Base-by-base conservation (phyloP, 2,797 vertebrate species). In the Liasis olivaceus region DNA sequence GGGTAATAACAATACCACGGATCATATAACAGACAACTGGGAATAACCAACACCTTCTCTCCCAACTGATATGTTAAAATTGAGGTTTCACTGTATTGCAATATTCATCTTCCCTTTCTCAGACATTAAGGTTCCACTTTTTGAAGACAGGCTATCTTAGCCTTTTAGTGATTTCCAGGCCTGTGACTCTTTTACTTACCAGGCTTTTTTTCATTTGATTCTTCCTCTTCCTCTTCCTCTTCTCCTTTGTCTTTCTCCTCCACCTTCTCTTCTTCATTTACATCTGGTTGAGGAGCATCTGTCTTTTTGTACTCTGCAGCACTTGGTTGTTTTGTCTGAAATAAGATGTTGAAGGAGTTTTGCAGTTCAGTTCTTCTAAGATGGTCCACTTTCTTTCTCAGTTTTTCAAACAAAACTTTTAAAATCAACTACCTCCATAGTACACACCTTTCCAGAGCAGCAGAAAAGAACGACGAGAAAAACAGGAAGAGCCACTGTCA, bases 391-490 rank as follows among this genome's bases (percentile, higher is more conserved):
- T 66, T 14, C 31, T 77, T 11, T 60, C 9, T 85, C 0, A 6
- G 66, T 72, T 90, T 58, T 31, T 26, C 22, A 8, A 77, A 89
- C 1, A 3, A 60, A 81, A 47, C 69, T 69, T 94, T 85, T 58
- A 93, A 93, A 66, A 0, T 17, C 47, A 86, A 20, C 42, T 26
- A 28, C 59, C 47, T 77, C 47, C 31, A 88, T 20, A 64, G 0
- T 14, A 88, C 92, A 85, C 97, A 99, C 99, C 99, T 99, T 99
- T 91, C 99, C 99, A 51, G 99, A 99, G 95, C 99, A 99, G 98
- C 99, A 99, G 98, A 99, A 99, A 93, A 99, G 98, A 8, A 99
- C 95, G 95, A 99, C 98, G 90, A 99, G 98, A 95, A 99, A 98
- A 51, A 99, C 97, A 0, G 99, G 99, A 62, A 99, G 93, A 72